Evolutionary conservation across 2,797 vertebrate genomes (phyloP).

Genomic region (Anguilla anguilla): DNA sequence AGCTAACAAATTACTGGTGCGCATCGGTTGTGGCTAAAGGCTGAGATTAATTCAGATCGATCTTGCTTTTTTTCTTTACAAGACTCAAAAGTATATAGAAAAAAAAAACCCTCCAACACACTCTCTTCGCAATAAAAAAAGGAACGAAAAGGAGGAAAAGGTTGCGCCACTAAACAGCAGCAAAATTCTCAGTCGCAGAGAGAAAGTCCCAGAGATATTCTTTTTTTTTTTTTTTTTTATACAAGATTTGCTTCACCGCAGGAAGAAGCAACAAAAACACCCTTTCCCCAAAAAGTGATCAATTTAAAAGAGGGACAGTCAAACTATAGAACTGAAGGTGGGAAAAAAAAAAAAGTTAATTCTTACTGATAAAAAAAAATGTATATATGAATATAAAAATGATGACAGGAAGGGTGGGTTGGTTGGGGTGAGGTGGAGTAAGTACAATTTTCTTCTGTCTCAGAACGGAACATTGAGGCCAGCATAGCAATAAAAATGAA

Average conservation of each 20-base stretch:
- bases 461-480: slow-evolving; percentile 61
- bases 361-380: slow-evolving; percentile 55
- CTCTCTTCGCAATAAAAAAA: slow-evolving; percentile 45
- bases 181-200: slow-evolving; percentile 44
- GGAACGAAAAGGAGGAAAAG: slow-evolving; percentile 28
- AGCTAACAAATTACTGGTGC: slow-evolving; percentile 56
- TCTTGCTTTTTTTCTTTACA: slow-evolving; percentile 68
- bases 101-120: slow-evolving; percentile 48
- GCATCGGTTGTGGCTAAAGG: slow-evolving; percentile 62
- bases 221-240: not conserved
- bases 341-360: slow-evolving; percentile 61
- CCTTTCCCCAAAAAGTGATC: slow-evolving; percentile 53
- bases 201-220: slow-evolving; percentile 63
- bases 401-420: slow-evolving; percentile 51
- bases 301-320: slow-evolving; percentile 61
- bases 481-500: slow-evolving; percentile 74
- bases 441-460: slow-evolving; percentile 38
- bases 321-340: slow-evolving; percentile 64
- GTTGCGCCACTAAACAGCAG: slow-evolving; percentile 45
- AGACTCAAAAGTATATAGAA: slow-evolving; percentile 67
- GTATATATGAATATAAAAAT: slow-evolving; percentile 74
- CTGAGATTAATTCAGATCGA: slow-evolving; percentile 62
- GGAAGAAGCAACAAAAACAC: slow-evolving; percentile 60
- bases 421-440: slow-evolving; percentile 37
- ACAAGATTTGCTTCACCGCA: slow-evolving; percentile 52